Evolutionary conservation across 2,888 invertebrate species (phyloP).

Genomic region (Ctena decussata): DNA sequence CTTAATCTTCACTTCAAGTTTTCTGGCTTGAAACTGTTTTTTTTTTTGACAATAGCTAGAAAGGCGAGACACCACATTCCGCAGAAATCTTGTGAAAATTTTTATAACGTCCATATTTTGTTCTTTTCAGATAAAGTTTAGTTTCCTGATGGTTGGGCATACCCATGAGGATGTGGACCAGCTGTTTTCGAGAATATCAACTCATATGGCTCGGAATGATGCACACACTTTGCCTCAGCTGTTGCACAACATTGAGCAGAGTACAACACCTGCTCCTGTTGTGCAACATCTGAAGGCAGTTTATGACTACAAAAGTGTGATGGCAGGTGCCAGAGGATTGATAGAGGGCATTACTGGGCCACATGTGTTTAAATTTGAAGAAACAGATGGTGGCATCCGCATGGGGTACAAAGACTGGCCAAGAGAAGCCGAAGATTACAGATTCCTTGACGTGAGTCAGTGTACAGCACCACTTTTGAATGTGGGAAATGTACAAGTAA

Average conservation of each 20-base stretch:
- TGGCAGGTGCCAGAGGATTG: background rate
- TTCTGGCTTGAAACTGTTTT: no score
- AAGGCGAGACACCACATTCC: no score
- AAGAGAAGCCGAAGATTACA: background rate
- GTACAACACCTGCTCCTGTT: background rate
- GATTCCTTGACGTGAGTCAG: background rate
- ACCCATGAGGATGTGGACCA: background rate
- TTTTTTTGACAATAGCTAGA: no score
- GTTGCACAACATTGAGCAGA: background rate
- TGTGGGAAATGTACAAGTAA: background rate
- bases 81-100: no score
- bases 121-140: background rate
- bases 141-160: background rate
- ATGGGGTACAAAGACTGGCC: background rate
- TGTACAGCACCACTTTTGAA: background rate
- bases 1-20: no score
- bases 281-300: background rate
- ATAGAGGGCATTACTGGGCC: background rate
- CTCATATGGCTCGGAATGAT: background rate
- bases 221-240: background rate
- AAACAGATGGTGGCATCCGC: background rate
- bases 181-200: background rate
- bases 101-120: no score
- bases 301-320: background rate
- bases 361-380: background rate